Evolutionary conservation across 2,888 invertebrate genomes (phyloP).

Genomic region (Colletes collaris): DNA sequence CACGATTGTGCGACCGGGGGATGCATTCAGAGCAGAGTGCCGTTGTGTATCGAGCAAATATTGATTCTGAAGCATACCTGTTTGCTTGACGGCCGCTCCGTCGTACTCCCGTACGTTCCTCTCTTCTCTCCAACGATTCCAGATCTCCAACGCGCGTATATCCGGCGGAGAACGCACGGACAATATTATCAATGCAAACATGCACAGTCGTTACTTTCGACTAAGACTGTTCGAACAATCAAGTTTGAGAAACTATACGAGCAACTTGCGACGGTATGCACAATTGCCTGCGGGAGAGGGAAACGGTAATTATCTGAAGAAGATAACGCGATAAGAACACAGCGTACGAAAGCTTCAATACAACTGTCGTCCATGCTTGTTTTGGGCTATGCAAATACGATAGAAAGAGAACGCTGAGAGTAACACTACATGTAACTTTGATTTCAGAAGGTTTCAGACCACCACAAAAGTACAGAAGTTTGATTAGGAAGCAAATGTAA

Average conservation of each 20-base stretch:
- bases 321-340: too few relatives aligned
- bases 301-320: too few relatives aligned
- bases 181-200: slow-evolving; percentile 59
- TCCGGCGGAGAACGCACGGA: slow-evolving; percentile 14
- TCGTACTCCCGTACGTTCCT: slow-evolving; percentile 47
- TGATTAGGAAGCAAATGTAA: too few relatives aligned
- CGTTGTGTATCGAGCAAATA: slow-evolving; percentile 79
- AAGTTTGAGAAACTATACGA: slow-evolving; percentile 3
- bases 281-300: background rate
- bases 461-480: too few relatives aligned
- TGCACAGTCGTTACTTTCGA: slow-evolving; percentile 28
- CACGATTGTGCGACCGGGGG: slow-evolving; percentile 54
- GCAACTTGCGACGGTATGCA: background rate
- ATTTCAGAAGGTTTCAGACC: too few relatives aligned
- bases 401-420: too few relatives aligned
- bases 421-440: too few relatives aligned
- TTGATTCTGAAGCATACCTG: slow-evolving; percentile 79
- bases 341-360: too few relatives aligned
- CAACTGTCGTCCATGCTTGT: too few relatives aligned
- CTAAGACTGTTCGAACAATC: background rate
- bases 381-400: too few relatives aligned
- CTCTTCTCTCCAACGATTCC: slow-evolving; percentile 54
- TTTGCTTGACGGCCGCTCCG: slow-evolving; percentile 71
- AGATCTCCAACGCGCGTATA: slow-evolving; percentile 28
- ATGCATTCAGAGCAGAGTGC: slow-evolving; percentile 73